These are phyloP conservation scores for Morone saxatilis DNA, from an alignment of 2,113 vertebrate genomes.

Conservation along the genomic window DNA sequence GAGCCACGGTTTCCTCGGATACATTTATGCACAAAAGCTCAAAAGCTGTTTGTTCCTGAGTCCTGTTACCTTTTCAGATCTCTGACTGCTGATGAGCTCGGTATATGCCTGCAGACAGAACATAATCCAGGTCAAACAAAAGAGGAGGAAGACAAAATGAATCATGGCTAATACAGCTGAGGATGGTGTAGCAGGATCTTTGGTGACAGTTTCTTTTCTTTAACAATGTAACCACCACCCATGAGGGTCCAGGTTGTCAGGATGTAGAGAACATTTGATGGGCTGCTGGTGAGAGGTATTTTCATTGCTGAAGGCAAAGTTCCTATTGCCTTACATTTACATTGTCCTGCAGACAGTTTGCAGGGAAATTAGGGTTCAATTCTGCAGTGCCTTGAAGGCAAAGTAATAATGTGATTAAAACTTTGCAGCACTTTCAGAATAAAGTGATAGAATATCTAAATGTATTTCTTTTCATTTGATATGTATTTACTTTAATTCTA, in stretches of 20 bases:
- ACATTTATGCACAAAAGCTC: constrained; percentile 15
- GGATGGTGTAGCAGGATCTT: constrained; percentile 20
- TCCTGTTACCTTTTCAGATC: constrained; percentile 31
- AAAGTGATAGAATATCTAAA: neutral
- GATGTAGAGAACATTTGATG: constrained; percentile 39
- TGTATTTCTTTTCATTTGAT: neutral
- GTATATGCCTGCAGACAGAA: constrained; percentile 52
- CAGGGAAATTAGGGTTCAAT: neutral
- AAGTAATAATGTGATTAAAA: neutral
- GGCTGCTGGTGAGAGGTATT: constrained; percentile 39
- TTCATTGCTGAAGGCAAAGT: constrained; percentile 48
- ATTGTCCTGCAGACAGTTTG: constrained; percentile 36
- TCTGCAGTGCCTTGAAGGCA: neutral
- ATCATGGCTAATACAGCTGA: constrained; percentile 15
- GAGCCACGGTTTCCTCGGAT: neutral
- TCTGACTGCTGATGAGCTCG: constrained; percentile 19
- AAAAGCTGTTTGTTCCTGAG: constrained; percentile 23
- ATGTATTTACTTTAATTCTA: neutral
- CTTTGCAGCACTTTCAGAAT: neutral
- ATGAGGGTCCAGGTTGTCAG: constrained; percentile 41
- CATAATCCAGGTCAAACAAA: constrained; percentile 54
- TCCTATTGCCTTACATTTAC: constrained; percentile 48
- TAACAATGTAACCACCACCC: constrained; percentile 38
- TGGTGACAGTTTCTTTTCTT: constrained; percentile 25
- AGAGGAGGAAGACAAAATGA: constrained; percentile 31